Evolutionary conservation across 2,888 invertebrate species (phyloP), one percentile per base, ranked within the genome.

Genomic region (Rhorus exstirpatorius): DNA sequence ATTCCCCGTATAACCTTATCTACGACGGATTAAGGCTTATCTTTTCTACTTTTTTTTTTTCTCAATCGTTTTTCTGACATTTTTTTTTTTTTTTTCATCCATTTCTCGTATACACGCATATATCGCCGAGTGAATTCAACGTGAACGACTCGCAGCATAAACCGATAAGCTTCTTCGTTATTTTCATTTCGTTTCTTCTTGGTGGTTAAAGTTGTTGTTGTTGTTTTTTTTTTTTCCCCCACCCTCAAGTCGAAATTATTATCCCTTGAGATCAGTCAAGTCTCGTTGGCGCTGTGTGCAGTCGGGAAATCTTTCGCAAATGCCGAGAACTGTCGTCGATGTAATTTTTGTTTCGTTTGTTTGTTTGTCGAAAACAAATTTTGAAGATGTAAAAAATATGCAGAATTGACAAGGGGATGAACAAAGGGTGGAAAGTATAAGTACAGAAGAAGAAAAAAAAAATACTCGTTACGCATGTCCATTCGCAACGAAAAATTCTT

Each of bases 271-370:
- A 31, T 31, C 6, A 31, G 31, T n/a, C 31, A 12, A 41, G 41
- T 41, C 10, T 3, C 41, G 41, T 41, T 41, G 6, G 41, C 10
- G 41, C 1, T 12, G 41, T 41, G 41, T 1, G 10, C n/a, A n/a
- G n/a, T n/a, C n/a, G 77, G 51, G 60, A 38, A 38, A 77, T 61
- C 31, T 76, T 67, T 55, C 55, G 26, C 60, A 17, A 35, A 55
- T 21, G 12, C 12, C 26, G 53, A 55, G 12, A 55, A 12, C 3
- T 55, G n/a, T n/a, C n/a, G n/a, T n/a, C n/a, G n/a, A n/a, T n/a
- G n/a, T n/a, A n/a, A n/a, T n/a, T n/a, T n/a, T n/a, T n/a, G n/a
- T n/a, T n/a, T n/a, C n/a, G n/a, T n/a, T n/a, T n/a, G n/a, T n/a
- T n/a, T n/a, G n/a, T n/a, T n/a, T n/a, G n/a, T n/a, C n/a, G n/a